Evolutionary conservation across 2,888 invertebrate genomes (phyloP), one percentile per base, ranked within the genome.

Genomic region (Hermodice carunculata): DNA sequence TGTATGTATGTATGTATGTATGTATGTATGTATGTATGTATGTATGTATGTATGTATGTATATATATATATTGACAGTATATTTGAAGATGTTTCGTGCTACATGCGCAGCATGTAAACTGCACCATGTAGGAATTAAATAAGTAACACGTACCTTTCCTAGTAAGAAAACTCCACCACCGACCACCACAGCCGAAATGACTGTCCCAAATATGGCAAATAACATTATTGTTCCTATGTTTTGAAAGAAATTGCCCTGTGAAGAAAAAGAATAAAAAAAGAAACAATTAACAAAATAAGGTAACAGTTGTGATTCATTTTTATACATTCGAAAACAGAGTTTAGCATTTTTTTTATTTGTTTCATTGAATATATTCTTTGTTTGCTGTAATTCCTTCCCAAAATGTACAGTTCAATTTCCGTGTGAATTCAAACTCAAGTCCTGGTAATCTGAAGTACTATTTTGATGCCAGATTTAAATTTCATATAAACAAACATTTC

Each of bases 191-290:
- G 99, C 98, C 8, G 98, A 98, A 80, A 99, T 96, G 3, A 94
- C 92, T 22, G 98, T 99, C 0, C 99, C 99, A 76, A 98, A 90
- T 77, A 98, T 96, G 1, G 99, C 98, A 90, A 99, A 99, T 0
- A 98, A 92, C 81, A 98, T 87, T 78, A 99, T 99, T 3, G 98
- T 97, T n/a, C 97, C 98, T 83, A 99, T 97, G 83, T 99, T 99
- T 87, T 98, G 96, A 79, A 90, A 90, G 79, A 90, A 90, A 76
- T 90, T 89, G 29, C 89, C 89, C 88, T 88, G 80, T 34, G 79
- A 81, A 34, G 51, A 60, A 28, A 31, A 57, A 57, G 53, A 61
- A 22, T 59, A 8, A 34, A 51, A 28, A 26, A 8, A 44, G n/a
- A 44, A 28, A 26, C 40, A 37, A 14, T 37, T 37, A 37, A 11